Evolutionary conservation across 2,888 invertebrate genomes (phyloP), one percentile per base, ranked within the genome.

Genomic region (Ischnus inquisitorius): DNA sequence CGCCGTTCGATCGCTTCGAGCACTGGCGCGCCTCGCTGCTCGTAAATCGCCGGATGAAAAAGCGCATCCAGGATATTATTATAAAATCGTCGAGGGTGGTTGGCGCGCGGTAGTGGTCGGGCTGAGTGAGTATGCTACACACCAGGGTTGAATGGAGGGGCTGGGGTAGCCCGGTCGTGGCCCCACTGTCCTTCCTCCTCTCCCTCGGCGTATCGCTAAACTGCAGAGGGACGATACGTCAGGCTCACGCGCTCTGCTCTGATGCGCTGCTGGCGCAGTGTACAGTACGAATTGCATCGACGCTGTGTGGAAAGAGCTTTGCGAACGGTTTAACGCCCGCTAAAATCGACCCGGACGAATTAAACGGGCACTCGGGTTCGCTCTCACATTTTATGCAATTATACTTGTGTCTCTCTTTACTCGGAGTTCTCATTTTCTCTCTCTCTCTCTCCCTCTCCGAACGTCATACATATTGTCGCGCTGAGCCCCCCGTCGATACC

Each of bases 21-120:
- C 78, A 46, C 43, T 65, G 72, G 54, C 14, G 28, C 28, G 12
- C 19, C 43, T n/a, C 74, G 34, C 60, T 41, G 84, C 74, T 86
- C 88, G 84, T 90, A 90, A 90, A 90, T 90, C 81, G 85, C 62
- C 82, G 87, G 84, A 81, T 87, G 86, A 87, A 88, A 89, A 87
- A 90, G 85, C 82, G 79, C 82, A 77, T 64, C 43, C 71, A 68
- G 54, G 83, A 87, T 89, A 89, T 89, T 89, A 90, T 90, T 86
- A 87, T 87, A 84, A 89, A 90, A 89, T 88, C 82, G 86, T 75
- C 75, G 68, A 74, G 80, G 76, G 64, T 65, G 69, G 83, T 67
- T 62, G 79, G 65, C 62, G 51, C 46, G 22, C 43, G 34, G 22
- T n/a, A 64, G 48, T 54, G 82, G 54, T 62, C 72, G 65, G 69